Evolutionary conservation across 2,113 vertebrate species (phyloP).

Genomic region (Toxotes jaculatrix): DNA sequence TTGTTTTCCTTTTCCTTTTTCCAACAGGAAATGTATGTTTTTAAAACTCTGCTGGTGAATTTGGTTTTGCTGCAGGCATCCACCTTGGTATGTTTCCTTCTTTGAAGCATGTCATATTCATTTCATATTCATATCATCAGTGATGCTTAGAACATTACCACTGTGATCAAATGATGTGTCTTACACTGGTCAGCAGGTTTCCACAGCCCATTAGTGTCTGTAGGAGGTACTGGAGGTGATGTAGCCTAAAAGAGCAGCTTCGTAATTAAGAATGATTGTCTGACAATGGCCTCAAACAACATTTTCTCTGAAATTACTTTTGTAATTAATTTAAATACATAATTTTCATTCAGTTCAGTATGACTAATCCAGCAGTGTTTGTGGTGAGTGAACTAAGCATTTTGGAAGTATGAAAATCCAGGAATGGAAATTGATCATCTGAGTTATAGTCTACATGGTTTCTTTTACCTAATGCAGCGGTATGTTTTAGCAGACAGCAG

Average conservation of each 20-base stretch:
- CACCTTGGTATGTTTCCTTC: not conserved
- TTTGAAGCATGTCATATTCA: not conserved
- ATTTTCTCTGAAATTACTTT: not conserved
- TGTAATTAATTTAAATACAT: not conserved
- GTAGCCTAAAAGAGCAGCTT: not conserved
- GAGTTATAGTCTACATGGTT: too few species aligned
- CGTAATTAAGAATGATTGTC: not conserved
- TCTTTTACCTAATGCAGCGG: not conserved
- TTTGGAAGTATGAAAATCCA: not conserved
- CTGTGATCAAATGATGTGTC: not conserved
- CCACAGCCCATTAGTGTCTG: not conserved
- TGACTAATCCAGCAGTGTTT: not conserved
- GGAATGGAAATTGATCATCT: too few species aligned
- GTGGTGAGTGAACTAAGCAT: not conserved
- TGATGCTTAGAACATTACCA: not conserved
- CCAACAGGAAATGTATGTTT: slow-evolving; percentile 1
- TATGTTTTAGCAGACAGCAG: not conserved
- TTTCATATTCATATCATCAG: not conserved
- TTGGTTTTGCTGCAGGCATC: not conserved
- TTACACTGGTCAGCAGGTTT: not conserved
- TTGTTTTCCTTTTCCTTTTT: not conserved
- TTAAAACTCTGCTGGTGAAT: not conserved
- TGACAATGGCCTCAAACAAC: not conserved
- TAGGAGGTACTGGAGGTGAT: not conserved
- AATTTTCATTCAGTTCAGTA: not conserved